Evolutionary conservation across 2,888 invertebrate genomes (phyloP).

Genomic region (Heteropelma amictum): DNA sequence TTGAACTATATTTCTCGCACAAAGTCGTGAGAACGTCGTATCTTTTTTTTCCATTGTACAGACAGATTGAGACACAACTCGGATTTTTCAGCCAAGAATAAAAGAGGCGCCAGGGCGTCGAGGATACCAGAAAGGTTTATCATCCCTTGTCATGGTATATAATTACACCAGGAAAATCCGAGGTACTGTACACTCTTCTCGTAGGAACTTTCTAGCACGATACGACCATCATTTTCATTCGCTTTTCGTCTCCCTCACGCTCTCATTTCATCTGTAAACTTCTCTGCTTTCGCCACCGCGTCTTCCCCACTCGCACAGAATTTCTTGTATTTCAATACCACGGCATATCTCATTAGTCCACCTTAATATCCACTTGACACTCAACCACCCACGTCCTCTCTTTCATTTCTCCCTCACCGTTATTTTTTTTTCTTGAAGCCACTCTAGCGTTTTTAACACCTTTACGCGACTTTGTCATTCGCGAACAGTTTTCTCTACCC

Average conservation of each 20-base stretch:
- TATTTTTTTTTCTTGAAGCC: background rate
- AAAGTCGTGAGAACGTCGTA: no score
- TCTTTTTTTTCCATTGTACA: background rate
- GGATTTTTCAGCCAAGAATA: background rate
- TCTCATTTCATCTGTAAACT: no score
- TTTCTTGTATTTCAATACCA: background rate
- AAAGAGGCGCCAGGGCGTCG: background rate
- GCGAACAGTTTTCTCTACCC: background rate
- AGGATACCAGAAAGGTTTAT: constrained; percentile 11
- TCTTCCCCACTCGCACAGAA: background rate
- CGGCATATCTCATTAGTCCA: background rate
- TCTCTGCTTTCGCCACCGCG: background rate
- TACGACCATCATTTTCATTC: background rate
- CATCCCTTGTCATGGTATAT: constrained; percentile 28
- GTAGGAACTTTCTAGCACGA: background rate
- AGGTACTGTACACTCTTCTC: background rate
- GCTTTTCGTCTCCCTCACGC: background rate
- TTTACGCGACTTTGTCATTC: background rate
- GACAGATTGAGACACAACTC: background rate
- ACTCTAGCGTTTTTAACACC: background rate
- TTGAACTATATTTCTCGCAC: no score
- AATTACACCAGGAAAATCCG: constrained; percentile 21
- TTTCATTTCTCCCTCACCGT: background rate
- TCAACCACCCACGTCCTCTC: no score
- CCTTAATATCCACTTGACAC: background rate